These are phyloP conservation scores for Lithobius niger DNA, from an alignment of 1,140 invertebrate species.

Conservation along the genomic window DNA sequence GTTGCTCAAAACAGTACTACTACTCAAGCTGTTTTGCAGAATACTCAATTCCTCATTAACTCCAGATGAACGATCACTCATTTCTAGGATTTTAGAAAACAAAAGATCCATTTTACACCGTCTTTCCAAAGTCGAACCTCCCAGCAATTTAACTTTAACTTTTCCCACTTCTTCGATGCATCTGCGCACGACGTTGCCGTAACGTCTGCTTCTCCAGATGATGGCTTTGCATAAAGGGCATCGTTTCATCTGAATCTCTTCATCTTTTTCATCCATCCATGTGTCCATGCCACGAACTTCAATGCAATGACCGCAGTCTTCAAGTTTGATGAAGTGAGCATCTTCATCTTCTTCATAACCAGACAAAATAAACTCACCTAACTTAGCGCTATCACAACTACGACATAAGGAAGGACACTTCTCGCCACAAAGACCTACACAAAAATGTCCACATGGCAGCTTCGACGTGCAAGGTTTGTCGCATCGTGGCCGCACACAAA, in stretches of 20 bases:
- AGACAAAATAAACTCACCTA: slow-evolving; percentile 37
- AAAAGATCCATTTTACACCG: too few species aligned
- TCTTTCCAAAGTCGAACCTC: background rate
- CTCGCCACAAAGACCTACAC: slow-evolving; percentile 54
- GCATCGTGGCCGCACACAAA: slow-evolving; percentile 21
- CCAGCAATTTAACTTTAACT: slow-evolving; percentile 36
- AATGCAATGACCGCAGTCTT: slow-evolving; percentile 48
- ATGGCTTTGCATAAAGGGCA: slow-evolving; percentile 50
- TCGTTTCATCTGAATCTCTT: slow-evolving; percentile 35
- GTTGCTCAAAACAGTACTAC: too few species aligned
- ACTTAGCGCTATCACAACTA: slow-evolving; percentile 34
- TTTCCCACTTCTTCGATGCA: slow-evolving; percentile 38
- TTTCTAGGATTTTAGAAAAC: background rate
- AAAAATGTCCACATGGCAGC: slow-evolving; percentile 42
- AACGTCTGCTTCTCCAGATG: slow-evolving; percentile 43
- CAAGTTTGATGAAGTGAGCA: slow-evolving; percentile 40
- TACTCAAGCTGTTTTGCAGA: too few species aligned
- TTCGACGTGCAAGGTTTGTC: slow-evolving; percentile 34
- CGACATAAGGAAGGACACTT: slow-evolving; percentile 34
- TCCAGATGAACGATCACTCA: background rate
- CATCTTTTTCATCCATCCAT: slow-evolving; percentile 32
- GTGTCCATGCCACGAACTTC: slow-evolving; percentile 31
- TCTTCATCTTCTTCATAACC: slow-evolving; percentile 13
- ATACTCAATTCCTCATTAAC: too few species aligned
- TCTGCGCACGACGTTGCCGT: slow-evolving; percentile 42